Percentiles rank a stretch among this genome's conserved stretches.
Conservation (phyloP, 2,113 vertebrate species). For the Tympanuchus pallidicinctus region DNA sequence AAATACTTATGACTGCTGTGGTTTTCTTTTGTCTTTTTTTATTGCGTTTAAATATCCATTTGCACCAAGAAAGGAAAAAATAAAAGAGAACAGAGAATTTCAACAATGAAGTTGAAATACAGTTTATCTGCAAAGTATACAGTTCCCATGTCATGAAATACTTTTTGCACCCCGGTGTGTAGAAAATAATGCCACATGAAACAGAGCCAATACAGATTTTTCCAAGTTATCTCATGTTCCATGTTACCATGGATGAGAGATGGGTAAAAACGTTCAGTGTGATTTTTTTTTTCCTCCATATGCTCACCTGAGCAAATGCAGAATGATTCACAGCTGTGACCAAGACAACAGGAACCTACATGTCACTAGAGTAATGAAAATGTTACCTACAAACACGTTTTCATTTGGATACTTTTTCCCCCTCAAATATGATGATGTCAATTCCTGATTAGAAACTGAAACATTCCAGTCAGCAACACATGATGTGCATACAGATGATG, state of each 20-base stretch:
- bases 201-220: neutral
- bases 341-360: constrained; percentile 77
- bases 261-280: constrained; percentile 80
- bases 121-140: neutral
- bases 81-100: neutral
- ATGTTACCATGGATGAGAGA: constrained; percentile 73
- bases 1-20: neutral
- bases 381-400: constrained; percentile 71
- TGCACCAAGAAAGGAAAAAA: neutral
- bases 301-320: constrained; percentile 81
- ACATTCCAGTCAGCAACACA: neutral
- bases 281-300: constrained; percentile 78
- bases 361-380: constrained; percentile 73
- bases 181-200: neutral
- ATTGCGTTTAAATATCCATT: neutral
- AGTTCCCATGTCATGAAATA: neutral
- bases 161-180: neutral
- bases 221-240: neutral
- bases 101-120: neutral
- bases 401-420: neutral
- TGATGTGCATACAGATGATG: neutral
- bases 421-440: neutral
- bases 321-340: constrained; percentile 76
- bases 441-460: neutral
- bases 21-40: neutral